A percentile compares a stretch with the other conserved stretches of the same genome.
Conservation (phyloP, 2,113 vertebrate genomes). For the Callocephalon fimbriatum region DNA sequence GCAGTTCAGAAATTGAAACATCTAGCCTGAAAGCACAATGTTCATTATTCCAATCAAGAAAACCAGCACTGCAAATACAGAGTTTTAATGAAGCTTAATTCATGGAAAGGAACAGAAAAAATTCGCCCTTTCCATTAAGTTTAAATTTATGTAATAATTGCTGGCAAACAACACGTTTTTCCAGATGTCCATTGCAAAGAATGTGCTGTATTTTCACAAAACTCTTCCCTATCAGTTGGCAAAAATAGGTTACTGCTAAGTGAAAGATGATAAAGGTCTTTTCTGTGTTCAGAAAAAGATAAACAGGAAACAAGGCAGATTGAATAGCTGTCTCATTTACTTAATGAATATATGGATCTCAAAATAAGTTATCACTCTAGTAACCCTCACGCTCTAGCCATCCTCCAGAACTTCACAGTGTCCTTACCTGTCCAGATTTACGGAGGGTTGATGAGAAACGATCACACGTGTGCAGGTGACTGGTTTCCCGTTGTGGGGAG, state of each 20-base stretch:
- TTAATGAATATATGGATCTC: background rate
- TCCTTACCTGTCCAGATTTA: slow-evolving; percentile 78
- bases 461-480: background rate
- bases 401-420: fast-evolving
- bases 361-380: background rate
- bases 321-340: background rate
- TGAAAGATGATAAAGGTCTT: background rate
- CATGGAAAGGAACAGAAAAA: background rate
- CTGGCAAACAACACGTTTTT: background rate
- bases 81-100: background rate
- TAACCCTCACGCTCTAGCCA: background rate
- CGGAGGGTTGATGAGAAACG: slow-evolving; percentile 50
- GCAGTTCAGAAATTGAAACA: background rate
- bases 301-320: background rate
- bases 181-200: background rate
- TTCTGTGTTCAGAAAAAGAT: background rate
- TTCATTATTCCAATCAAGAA: background rate
- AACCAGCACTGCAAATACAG: background rate
- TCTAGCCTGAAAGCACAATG: background rate
- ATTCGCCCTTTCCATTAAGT: background rate
- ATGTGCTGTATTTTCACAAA: background rate
- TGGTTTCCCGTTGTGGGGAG: slow-evolving; percentile 41
- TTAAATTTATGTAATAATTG: background rate
- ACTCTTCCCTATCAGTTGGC: background rate
- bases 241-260: background rate